phyloP scores from a whole-genome alignment of 2,797 vertebrate genomes.

The Uromys caudimaculatus region DNA sequence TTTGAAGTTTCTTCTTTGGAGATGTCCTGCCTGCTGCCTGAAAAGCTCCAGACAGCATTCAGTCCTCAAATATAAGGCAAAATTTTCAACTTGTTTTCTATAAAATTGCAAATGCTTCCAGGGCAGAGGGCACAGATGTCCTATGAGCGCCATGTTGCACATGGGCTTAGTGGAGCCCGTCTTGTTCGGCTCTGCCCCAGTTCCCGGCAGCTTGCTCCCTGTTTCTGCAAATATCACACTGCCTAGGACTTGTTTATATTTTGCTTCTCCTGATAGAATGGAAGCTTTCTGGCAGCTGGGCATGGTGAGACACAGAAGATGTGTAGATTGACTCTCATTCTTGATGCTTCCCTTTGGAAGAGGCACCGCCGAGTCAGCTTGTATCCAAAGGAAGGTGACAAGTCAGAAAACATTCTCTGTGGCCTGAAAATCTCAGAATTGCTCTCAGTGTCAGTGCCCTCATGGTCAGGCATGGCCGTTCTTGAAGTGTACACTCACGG shows the following conservation, averaged over 20 bases:
- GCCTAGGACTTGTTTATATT: slow-evolving; percentile 6
- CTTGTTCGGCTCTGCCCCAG: background rate
- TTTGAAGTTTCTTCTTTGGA: slow-evolving; percentile 13
- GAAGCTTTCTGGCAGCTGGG: background rate
- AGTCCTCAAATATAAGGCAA: background rate
- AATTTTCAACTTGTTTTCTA: slow-evolving; percentile 38
- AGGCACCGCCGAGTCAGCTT: background rate
- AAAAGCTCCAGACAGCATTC: background rate
- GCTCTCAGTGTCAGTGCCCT: background rate
- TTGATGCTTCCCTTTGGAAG: background rate
- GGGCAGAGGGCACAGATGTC: background rate
- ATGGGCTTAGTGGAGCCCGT: background rate
- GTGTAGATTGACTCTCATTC: background rate
- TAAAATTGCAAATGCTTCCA: slow-evolving; percentile 39
- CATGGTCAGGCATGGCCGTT: background rate
- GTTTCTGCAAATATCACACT: background rate
- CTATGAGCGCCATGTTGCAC: background rate
- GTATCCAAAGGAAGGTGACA: background rate
- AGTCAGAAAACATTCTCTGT: background rate
- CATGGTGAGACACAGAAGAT: background rate
- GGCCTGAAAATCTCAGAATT: background rate
- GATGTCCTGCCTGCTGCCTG: background rate
- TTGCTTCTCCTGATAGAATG: slow-evolving; percentile 24
- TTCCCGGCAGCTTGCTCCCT: background rate
- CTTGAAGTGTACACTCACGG: background rate